phyloP scores from a whole-genome alignment of 1,140 invertebrate species.

The Drosophila obscura region DNA sequence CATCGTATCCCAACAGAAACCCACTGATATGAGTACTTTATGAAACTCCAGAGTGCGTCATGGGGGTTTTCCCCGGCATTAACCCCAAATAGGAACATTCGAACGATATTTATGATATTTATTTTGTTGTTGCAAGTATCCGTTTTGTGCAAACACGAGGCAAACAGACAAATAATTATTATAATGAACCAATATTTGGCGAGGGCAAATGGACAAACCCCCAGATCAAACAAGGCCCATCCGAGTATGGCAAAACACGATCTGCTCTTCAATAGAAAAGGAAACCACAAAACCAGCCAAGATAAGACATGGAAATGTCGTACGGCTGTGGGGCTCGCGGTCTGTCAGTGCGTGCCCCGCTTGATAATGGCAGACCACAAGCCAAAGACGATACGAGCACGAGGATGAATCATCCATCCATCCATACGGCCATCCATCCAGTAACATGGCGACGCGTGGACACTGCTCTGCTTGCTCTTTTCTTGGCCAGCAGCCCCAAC shows the following conservation, averaged over 20 bases:
- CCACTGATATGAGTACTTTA: neutral
- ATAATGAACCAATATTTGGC: conserved; percentile 45
- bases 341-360: conserved; percentile 41
- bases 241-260: conserved; percentile 8
- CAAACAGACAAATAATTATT: conserved; percentile 48
- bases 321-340: neutral
- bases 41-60: conserved; percentile 18
- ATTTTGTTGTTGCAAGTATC: conserved; percentile 30
- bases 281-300: conserved; percentile 40
- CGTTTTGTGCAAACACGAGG: conserved; percentile 52
- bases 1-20: neutral
- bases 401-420: conserved; percentile 45
- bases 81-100: conserved; percentile 31
- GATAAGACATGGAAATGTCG: conserved; percentile 50
- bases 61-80: conserved; percentile 33
- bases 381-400: conserved; percentile 16
- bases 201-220: conserved; percentile 62
- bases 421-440: too few relatives aligned
- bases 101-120: conserved; percentile 15
- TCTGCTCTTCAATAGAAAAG: conserved; percentile 64
- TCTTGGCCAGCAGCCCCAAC: conserved; percentile 21
- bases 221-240: conserved; percentile 51
- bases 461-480: neutral
- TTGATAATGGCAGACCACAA: conserved; percentile 50
- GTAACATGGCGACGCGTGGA: conserved; percentile 29